A percentile compares a stretch with the other conserved stretches of the same genome.
Conservation (phyloP, 2,797 vertebrate genomes). For the Buceros bicornis region DNA sequence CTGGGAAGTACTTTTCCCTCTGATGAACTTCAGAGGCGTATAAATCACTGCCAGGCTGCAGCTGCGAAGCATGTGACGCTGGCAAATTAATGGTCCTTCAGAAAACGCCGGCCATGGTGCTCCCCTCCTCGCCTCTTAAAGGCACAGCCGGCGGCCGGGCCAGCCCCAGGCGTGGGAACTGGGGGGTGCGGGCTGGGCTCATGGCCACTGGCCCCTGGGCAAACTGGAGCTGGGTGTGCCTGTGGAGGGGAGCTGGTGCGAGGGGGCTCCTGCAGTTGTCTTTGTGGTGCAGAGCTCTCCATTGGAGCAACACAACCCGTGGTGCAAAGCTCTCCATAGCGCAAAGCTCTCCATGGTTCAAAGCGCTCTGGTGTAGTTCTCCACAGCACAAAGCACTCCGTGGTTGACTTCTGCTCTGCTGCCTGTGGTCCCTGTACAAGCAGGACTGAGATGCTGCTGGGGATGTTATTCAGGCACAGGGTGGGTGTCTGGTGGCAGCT, state of each 20-base stretch:
- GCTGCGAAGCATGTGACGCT: conserved; percentile 59
- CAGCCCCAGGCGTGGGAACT: background rate
- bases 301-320: background rate
- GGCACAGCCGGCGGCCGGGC: background rate
- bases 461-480: background rate
- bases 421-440: too few species aligned
- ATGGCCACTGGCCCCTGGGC: background rate
- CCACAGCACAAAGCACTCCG: accelerated
- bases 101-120: background rate
- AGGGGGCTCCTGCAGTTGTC: background rate
- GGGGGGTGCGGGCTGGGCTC: background rate
- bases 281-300: accelerated
- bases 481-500: background rate
- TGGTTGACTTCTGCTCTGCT: background rate
- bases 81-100: conserved; percentile 46
- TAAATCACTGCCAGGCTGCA: conserved; percentile 74
- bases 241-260: accelerated
- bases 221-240: background rate
- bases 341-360: background rate
- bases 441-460: background rate
- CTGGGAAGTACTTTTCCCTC: conserved; percentile 64
- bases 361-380: background rate
- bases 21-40: conserved; percentile 60
- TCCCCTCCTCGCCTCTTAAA: conserved; percentile 37
- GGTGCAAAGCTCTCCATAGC: background rate